These are phyloP conservation scores for Bradypus variegatus DNA, from an alignment of 2,797 vertebrate species.

Conservation along the genomic window DNA sequence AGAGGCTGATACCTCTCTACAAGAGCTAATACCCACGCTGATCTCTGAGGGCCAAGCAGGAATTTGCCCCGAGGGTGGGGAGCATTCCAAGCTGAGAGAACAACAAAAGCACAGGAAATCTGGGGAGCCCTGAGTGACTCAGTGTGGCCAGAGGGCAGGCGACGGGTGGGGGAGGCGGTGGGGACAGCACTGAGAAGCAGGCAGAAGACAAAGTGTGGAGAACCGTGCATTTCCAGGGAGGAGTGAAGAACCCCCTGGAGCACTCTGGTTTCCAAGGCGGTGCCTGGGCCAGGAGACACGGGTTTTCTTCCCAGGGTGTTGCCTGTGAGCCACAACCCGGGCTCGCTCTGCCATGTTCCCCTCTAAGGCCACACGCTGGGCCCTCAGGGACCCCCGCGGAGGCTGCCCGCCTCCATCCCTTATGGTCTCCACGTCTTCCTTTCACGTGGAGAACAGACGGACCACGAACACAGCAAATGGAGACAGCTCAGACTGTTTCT, in stretches of 20 bases:
- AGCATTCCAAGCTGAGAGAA: background rate
- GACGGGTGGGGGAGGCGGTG: background rate
- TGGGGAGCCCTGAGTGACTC: background rate
- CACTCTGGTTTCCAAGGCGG: background rate
- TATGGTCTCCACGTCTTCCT: background rate
- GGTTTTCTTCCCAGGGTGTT: background rate
- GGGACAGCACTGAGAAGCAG: background rate
- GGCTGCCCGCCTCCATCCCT: background rate
- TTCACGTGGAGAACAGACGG: background rate
- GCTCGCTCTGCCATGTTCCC: too few relatives aligned
- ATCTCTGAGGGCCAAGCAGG: background rate
- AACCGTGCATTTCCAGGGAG: background rate
- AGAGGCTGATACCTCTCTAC: background rate
- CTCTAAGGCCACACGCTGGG: background rate
- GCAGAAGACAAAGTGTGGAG: too few relatives aligned
- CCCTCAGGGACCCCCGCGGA: rapidly evolving
- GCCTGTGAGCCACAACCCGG: background rate
- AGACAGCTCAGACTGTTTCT: background rate
- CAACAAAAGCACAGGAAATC: too few relatives aligned
- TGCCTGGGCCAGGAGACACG: background rate
- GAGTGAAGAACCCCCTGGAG: background rate
- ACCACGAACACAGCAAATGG: background rate
- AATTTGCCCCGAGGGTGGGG: background rate
- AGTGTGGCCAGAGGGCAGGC: background rate
- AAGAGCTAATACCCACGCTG: background rate